These are phyloP conservation scores for Plebejus melissa DNA, from an alignment of 2,888 invertebrate genomes.

Conservation along the genomic window DNA sequence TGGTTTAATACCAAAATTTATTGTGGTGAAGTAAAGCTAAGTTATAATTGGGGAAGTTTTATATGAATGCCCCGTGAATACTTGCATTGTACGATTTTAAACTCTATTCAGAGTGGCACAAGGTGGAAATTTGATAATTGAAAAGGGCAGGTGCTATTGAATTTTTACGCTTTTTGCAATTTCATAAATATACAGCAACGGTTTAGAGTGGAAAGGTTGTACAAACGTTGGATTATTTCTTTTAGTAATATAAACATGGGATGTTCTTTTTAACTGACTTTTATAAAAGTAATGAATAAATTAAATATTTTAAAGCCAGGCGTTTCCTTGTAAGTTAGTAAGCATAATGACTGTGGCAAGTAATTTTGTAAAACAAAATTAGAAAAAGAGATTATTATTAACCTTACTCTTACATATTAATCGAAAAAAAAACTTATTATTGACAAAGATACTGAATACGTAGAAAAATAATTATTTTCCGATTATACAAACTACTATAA, in stretches of 20 bases:
- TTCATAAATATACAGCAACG: constrained; percentile 14
- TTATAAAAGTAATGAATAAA: neutral
- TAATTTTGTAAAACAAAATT: neutral
- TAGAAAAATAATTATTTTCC: no score
- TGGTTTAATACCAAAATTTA: constrained; percentile 17
- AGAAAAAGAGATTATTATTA: no score
- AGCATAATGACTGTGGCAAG: no score
- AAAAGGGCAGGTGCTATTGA: constrained; percentile 18
- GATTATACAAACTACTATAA: no score
- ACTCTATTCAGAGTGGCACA: neutral
- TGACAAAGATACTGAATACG: no score
- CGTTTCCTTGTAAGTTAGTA: no score
- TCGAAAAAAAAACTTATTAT: no score
- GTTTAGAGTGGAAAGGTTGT: constrained; percentile 3
- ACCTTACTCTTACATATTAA: no score
- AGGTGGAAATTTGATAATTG: neutral
- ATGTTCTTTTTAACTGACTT: neutral
- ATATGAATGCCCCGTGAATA: no score
- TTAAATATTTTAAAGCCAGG: neutral
- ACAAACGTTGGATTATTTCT: neutral
- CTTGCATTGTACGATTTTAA: neutral
- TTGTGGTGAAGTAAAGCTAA: constrained; percentile 19
- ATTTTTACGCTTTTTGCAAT: constrained; percentile 18
- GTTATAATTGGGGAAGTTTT: constrained; percentile 26
- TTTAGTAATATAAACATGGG: neutral